Base-by-base conservation (phyloP, 2,113 vertebrate genomes). In the Cyanoliseus patagonus region DNA sequence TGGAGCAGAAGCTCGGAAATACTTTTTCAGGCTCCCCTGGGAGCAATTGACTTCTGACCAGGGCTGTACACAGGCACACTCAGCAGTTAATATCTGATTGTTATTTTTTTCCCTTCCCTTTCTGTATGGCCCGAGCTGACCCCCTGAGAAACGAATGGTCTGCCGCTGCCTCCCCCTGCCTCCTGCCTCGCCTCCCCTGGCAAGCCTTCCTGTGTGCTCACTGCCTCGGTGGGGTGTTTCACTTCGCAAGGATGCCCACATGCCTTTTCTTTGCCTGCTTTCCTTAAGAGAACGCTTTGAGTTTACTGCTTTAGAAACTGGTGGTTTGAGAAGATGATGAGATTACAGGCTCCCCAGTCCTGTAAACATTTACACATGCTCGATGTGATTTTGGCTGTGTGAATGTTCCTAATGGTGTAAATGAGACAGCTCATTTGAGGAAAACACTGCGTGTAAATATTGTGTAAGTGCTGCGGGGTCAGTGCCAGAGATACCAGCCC, bases 171-270 rank as follows among this genome's bases (percentile, higher is more conserved):
- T 37, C 15, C 27, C 10, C n/a, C 62, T 75, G 81, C 86, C 41
- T 31, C 27, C 23, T 10, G 44, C n/a, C 44, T 78, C 5, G 13
- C 33, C 33, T 59, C 33, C 22, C 13, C 33, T 35, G 33, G 57
- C 57, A 35, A 35, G 2, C 39, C 44, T 41, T 49, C 20, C 31
- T 17, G n/a, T 3, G 2, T 25, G 8, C 52, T 76, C 5, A 3
- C 46, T 52, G 66, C 66, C 41, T 74, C 13, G 0, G 28, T 39
- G 37, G 46, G n/a, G 6, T 24, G 20, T 66, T 61, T 59, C 41
- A 9, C 44, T 55, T 33, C 1, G 0, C 6, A 7, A n/a, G 37
- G 74, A 3, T 24, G n/a, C 55, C 63, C 1, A 4, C 7, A 2
- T 8, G 0, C 39, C 27, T 63, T 75, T 9, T 17, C 23, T 83